Conservation (phyloP, 2,888 invertebrate genomes). For the Lacanobia wlatinum region DNA sequence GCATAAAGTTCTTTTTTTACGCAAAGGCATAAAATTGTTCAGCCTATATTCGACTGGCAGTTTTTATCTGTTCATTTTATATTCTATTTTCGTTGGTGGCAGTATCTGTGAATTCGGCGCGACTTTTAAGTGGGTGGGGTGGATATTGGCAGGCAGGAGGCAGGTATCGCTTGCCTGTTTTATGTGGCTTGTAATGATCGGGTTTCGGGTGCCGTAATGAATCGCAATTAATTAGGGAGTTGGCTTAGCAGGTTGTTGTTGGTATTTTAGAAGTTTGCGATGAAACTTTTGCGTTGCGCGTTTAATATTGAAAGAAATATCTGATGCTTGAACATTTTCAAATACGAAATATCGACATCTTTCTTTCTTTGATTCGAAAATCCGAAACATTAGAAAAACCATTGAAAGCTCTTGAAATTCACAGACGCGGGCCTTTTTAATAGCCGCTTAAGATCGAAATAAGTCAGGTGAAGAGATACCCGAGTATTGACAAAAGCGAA, state of each 20-base stretch:
- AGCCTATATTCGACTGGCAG: slow-evolving; percentile 34
- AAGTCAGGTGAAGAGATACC: slow-evolving; percentile 7
- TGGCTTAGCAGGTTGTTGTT: slow-evolving; percentile 8
- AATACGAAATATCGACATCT: background rate
- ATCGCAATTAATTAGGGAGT: slow-evolving; percentile 52
- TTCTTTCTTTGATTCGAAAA: slow-evolving; percentile 27
- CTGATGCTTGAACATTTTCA: background rate
- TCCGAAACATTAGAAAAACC: background rate
- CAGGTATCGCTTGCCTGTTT: slow-evolving; percentile 47
- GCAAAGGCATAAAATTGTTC: slow-evolving; percentile 44
- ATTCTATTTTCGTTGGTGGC: slow-evolving; percentile 44
- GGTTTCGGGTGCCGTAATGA: slow-evolving; percentile 52
- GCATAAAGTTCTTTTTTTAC: slow-evolving; percentile 32
- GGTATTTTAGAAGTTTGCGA: slow-evolving; percentile 16
- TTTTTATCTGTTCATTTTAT: slow-evolving; percentile 45
- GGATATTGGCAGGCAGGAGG: slow-evolving; percentile 29
- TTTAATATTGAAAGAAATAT: slow-evolving; percentile 12
- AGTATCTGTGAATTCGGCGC: slow-evolving; percentile 33
- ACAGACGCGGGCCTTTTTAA: background rate
- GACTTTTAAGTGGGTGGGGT: slow-evolving; percentile 50
- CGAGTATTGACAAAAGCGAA: slow-evolving; percentile 13
- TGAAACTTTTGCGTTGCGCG: slow-evolving; percentile 6
- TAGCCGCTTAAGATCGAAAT: background rate
- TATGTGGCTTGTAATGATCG: slow-evolving; percentile 50
- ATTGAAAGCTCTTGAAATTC: background rate